Evolutionary conservation across 2,888 invertebrate species (phyloP), one percentile per base, ranked within the genome.

Genomic region (Nasonia oneida): DNA sequence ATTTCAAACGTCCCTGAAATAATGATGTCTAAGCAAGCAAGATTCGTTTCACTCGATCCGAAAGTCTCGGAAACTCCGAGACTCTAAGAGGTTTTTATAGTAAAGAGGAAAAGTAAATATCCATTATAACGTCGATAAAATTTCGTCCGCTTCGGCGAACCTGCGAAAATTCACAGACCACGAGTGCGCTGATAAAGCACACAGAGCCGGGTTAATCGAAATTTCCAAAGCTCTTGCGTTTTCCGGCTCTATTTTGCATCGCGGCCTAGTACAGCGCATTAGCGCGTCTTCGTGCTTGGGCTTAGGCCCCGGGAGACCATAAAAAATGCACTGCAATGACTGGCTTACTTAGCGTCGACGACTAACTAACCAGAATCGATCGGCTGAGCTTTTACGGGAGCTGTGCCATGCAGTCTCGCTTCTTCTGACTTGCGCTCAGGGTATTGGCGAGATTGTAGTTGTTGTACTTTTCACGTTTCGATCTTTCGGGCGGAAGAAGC

Each of bases 91-190:
- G 33, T 15, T 15, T 67, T 29, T 14, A 57, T 33, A 3, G 14
- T 2, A 33, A 29, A 67, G 33, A 67, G 2, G 14, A 33, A 29
- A 67, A 67, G 67, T 29, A 67, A 67, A 67, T 67, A 14, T 8
- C 67, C 67, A 67, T 67, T 67, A 67, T 10, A 67, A 67, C 14
- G 67, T 67, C 67, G 67, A 33, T 67, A 67, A 33, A 67, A 67
- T 67, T 14, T 67, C 29, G 3, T 10, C n/a, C 33, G 67, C 67
- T 29, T 14, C 33, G 67, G 10, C 3, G 67, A 67, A 15, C n/a
- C 33, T 15, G 67, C 14, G 23, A 14, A 67, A 14, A 33, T 67
- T 67, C 14, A 10, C 64, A 64, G 14, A 3, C 53, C 53, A 53
- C 53, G 4, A 53, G 53, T 53, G 15, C 1, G 15, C 8, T 8